A percentile compares a stretch with the other conserved stretches of the same genome.
Conservation (phyloP, 2,113 vertebrate genomes). For the Helogale parvula region DNA sequence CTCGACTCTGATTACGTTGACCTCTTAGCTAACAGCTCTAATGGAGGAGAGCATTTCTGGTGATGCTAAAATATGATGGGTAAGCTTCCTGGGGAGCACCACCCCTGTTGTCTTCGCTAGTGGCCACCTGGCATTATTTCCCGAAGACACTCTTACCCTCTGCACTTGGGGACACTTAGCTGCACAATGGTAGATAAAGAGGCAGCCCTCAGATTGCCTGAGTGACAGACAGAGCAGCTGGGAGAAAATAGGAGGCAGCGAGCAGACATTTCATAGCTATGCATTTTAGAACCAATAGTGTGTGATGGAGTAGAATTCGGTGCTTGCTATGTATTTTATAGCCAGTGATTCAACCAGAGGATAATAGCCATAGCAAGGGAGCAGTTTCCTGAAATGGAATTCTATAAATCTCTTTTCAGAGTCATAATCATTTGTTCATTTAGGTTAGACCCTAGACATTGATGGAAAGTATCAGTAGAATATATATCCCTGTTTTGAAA, state of each 20-base stretch:
- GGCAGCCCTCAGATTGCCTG: not conserved
- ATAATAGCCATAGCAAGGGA: not conserved
- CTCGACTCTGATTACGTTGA: not conserved
- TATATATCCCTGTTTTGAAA: conserved; percentile 33
- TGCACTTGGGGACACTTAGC: not conserved
- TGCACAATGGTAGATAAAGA: not conserved
- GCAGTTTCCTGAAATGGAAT: conserved; percentile 9
- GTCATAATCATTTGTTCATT: conserved; percentile 10
- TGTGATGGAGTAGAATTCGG: not conserved
- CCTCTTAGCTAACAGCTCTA: not conserved
- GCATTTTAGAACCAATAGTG: not conserved
- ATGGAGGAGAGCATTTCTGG: conserved; percentile 1
- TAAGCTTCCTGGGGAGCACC: not conserved
- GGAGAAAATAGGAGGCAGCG: not conserved
- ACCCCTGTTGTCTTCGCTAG: not conserved
- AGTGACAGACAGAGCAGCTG: not conserved
- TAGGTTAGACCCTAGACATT: not conserved
- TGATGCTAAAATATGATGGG: not conserved
- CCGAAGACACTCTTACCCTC: not conserved
- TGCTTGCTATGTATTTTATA: not conserved
- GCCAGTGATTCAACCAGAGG: not conserved
- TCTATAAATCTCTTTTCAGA: conserved; percentile 40
- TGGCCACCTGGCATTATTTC: not conserved
- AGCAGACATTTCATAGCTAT: not conserved
- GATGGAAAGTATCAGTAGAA: not conserved